Percentiles rank a stretch among this genome's conserved stretches.
Evolutionary conservation across 1,140 invertebrate genomes (phyloP).

Genomic region (Copidosoma floridanum): DNA sequence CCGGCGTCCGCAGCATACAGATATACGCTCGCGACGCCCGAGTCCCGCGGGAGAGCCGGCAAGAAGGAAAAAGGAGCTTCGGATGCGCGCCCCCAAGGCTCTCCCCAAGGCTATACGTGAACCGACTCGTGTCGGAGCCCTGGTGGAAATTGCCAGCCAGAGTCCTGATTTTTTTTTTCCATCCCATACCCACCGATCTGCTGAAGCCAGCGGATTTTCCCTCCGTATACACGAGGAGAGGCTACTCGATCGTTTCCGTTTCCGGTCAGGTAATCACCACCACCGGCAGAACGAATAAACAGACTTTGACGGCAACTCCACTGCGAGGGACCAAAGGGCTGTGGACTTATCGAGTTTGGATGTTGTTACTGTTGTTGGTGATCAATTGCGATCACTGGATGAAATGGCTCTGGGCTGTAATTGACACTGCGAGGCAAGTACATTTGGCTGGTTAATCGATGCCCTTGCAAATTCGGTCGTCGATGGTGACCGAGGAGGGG

Average conservation of each 20-base stretch:
- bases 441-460: too few relatives aligned
- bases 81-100: not conserved
- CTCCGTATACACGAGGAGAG: too few relatives aligned
- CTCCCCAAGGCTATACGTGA: not conserved
- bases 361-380: not conserved
- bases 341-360: not conserved
- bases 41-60: too few relatives aligned
- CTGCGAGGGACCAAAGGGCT: not conserved
- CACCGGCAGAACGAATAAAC: not conserved
- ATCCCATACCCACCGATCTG: not conserved
- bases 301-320: not conserved
- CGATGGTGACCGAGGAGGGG: too few relatives aligned
- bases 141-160: not conserved
- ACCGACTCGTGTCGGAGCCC: not conserved
- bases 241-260: constrained; percentile 33
- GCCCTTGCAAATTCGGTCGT: too few relatives aligned
- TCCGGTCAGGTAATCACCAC: constrained; percentile 39
- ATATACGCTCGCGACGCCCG: not conserved
- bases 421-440: too few relatives aligned
- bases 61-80: too few relatives aligned
- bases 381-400: too few relatives aligned
- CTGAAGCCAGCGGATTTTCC: not conserved
- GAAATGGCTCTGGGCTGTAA: too few relatives aligned
- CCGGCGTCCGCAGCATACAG: not conserved
- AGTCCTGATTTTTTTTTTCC: constrained; percentile 7